These are phyloP conservation scores for Actenoides lindsayi DNA, from an alignment of 2,113 vertebrate genomes.

Conservation along the genomic window DNA sequence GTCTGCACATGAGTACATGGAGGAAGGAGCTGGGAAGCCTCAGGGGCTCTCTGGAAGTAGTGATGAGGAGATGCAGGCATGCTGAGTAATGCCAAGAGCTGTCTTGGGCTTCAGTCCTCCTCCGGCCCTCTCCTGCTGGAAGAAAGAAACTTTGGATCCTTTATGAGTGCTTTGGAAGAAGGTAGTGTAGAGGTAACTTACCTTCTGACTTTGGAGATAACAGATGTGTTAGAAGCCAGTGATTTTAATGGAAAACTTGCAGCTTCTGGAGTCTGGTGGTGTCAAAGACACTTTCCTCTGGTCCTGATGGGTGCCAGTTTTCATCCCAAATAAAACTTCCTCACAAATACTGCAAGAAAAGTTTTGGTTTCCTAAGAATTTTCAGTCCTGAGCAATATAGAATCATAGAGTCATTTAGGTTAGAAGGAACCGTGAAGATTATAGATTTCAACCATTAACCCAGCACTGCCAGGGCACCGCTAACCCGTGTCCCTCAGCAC, in stretches of 20 bases:
- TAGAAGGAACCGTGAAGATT: background rate
- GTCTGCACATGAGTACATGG: background rate
- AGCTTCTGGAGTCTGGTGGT: background rate
- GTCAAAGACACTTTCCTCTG: fast-evolving
- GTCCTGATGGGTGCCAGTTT: fast-evolving
- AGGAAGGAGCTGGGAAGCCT: background rate
- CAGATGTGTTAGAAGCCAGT: background rate
- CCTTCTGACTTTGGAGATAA: background rate
- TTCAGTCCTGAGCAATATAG: background rate
- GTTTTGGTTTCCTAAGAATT: background rate
- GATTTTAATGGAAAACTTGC: background rate
- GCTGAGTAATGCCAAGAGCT: background rate
- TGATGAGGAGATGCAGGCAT: background rate
- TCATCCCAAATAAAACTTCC: background rate
- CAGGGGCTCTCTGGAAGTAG: background rate
- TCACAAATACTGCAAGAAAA: background rate
- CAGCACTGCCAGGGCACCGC: background rate
- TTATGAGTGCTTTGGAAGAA: background rate
- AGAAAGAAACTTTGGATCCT: background rate
- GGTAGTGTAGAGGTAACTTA: background rate
- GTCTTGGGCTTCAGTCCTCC: background rate
- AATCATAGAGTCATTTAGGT: background rate
- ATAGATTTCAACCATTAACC: fast-evolving
- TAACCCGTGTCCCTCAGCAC: background rate
- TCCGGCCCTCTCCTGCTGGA: background rate